Percentiles rank a stretch among this genome's conserved stretches.
phyloP scores from a whole-genome alignment of 2,113 vertebrate species.

The Leucosticte australis region DNA sequence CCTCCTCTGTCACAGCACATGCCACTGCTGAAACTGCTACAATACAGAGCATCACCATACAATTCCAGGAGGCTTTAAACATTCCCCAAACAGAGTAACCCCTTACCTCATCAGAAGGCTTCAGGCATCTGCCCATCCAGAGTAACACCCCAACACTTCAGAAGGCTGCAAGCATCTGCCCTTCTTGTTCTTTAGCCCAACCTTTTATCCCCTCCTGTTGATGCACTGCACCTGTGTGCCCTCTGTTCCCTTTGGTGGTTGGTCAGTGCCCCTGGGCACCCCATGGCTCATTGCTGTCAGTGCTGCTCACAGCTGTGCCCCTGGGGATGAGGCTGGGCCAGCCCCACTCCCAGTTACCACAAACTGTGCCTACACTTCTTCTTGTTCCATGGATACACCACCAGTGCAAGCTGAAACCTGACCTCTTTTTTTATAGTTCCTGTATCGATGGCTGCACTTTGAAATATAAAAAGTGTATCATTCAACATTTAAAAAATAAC shows the following conservation, averaged over 20 bases:
- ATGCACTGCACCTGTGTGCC: background rate
- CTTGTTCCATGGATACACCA: background rate
- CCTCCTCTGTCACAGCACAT: background rate
- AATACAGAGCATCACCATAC: background rate
- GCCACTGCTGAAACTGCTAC: background rate
- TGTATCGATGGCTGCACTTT: background rate
- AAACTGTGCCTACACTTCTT: background rate
- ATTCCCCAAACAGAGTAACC: background rate
- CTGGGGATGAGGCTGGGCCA: background rate
- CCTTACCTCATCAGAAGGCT: background rate
- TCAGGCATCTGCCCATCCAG: background rate
- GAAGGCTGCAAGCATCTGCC: background rate
- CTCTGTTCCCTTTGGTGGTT: background rate
- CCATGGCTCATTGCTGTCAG: background rate
- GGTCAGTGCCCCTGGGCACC: background rate
- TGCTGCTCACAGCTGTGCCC: background rate
- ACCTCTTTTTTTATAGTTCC: background rate
- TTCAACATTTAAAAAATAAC: background rate
- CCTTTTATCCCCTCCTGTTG: background rate
- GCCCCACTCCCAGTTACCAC: background rate
- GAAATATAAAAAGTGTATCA: background rate
- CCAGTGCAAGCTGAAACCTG: background rate
- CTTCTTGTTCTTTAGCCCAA: background rate
- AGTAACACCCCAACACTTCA: background rate
- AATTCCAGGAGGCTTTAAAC: background rate